A percentile compares a stretch with the other conserved stretches of the same genome.
These are phyloP conservation scores for Ia io DNA, from an alignment of 2,113 vertebrate genomes.

Conservation along the genomic window DNA sequence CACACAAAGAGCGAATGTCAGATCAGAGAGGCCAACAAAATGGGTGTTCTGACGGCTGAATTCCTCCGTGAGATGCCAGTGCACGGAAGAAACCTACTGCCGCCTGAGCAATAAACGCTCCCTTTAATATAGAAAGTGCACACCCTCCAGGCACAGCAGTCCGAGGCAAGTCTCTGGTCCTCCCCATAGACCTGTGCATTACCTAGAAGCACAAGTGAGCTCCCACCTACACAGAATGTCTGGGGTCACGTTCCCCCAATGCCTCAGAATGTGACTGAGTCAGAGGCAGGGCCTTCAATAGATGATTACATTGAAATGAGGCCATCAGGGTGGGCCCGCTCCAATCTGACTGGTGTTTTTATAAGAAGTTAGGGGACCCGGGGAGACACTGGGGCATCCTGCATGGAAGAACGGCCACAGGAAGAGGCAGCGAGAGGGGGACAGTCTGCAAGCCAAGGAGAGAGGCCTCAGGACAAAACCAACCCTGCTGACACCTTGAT, in stretches of 20 bases:
- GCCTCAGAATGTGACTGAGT: not conserved
- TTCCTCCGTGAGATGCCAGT: not conserved
- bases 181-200: not conserved
- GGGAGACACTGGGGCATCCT: fast-evolving
- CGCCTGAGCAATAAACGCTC: not conserved
- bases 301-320: not conserved
- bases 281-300: not conserved
- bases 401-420: fast-evolving
- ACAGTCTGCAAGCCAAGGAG: not conserved
- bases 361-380: not conserved
- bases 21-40: not conserved
- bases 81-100: not conserved
- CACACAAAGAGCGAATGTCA: not conserved
- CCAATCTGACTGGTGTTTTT: not conserved
- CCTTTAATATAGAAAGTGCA: not conserved
- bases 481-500: not conserved
- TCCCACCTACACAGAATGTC: fast-evolving
- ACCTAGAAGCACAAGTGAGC: not conserved
- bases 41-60: not conserved
- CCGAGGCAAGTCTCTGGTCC: not conserved
- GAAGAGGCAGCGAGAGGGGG: not conserved
- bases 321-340: not conserved
- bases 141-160: not conserved
- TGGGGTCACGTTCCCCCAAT: not conserved
- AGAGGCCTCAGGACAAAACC: not conserved